These are phyloP conservation scores for Helarctos malayanus DNA, from an alignment of 2,797 vertebrate genomes.

Conservation along the genomic window DNA sequence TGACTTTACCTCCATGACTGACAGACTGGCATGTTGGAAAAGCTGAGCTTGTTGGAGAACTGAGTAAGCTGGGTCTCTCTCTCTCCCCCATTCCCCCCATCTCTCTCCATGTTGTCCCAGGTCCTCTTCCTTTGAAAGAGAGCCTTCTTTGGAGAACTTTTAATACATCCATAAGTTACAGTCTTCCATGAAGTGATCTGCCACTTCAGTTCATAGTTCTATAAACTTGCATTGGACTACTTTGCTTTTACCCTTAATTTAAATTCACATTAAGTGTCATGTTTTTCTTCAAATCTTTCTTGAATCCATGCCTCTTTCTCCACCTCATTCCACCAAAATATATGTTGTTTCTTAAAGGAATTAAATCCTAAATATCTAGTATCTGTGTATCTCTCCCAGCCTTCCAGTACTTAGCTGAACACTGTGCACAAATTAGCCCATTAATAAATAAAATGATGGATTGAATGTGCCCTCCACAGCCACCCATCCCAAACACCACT, in stretches of 20 bases:
- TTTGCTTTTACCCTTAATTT: neutral
- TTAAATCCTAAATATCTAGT: neutral
- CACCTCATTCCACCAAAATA: neutral
- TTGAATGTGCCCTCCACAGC: neutral
- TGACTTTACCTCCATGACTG: neutral
- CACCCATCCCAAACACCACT: neutral
- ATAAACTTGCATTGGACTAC: neutral
- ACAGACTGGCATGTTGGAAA: no score
- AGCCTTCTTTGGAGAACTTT: neutral
- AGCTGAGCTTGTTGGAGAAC: neutral
- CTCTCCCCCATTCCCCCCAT: neutral
- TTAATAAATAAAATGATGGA: neutral
- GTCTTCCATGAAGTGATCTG: neutral
- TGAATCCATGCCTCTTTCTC: neutral
- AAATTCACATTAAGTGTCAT: rapidly evolving
- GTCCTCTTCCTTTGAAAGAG: neutral
- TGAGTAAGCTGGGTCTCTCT: neutral
- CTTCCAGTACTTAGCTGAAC: neutral
- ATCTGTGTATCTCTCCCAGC: neutral
- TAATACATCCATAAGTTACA: neutral
- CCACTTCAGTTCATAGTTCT: neutral
- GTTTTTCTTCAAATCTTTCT: neutral
- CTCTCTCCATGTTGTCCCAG: neutral
- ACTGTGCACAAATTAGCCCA: neutral
- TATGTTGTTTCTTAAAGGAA: neutral